Evolutionary conservation across 2,888 invertebrate species (phyloP).

Genomic region (Alviniconcha strummeri): DNA sequence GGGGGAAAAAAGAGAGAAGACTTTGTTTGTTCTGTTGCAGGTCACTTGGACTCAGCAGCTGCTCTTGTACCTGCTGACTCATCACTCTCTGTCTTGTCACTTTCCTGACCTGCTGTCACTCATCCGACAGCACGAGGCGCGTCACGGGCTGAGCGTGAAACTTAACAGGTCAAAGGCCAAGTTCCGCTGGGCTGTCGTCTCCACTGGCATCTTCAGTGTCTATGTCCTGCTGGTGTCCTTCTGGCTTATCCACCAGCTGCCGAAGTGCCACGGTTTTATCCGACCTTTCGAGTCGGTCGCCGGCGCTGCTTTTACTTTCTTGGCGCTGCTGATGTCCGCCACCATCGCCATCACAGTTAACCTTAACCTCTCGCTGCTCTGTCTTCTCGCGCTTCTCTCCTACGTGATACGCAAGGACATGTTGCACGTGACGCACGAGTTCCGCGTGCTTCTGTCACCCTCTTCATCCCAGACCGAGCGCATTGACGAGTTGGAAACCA

Average conservation of each 20-base stretch:
- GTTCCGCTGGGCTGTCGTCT: too few relatives aligned
- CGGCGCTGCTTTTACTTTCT: background rate
- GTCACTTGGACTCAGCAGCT: too few relatives aligned
- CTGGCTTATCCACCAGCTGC: too few relatives aligned
- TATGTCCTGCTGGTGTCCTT: too few relatives aligned
- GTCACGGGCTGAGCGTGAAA: background rate
- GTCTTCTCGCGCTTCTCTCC: background rate
- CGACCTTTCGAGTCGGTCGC: background rate
- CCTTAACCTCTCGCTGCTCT: background rate
- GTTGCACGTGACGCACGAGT: background rate
- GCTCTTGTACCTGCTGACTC: background rate
- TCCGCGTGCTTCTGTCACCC: too few relatives aligned
- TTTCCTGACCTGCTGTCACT: background rate
- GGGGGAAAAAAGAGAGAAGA: too few relatives aligned
- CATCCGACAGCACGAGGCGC: background rate
- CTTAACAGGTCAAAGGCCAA: background rate
- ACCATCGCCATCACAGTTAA: background rate
- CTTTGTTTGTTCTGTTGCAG: too few relatives aligned
- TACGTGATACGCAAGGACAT: background rate
- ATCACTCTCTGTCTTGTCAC: background rate
- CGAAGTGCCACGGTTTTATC: too few relatives aligned
- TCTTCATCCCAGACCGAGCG: too few relatives aligned
- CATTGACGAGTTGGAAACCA: too few relatives aligned
- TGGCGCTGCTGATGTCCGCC: background rate
- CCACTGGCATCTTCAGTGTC: too few relatives aligned